phyloP scores from a whole-genome alignment of 2,888 invertebrate genomes.

The Lepidochitona cinerea region DNA sequence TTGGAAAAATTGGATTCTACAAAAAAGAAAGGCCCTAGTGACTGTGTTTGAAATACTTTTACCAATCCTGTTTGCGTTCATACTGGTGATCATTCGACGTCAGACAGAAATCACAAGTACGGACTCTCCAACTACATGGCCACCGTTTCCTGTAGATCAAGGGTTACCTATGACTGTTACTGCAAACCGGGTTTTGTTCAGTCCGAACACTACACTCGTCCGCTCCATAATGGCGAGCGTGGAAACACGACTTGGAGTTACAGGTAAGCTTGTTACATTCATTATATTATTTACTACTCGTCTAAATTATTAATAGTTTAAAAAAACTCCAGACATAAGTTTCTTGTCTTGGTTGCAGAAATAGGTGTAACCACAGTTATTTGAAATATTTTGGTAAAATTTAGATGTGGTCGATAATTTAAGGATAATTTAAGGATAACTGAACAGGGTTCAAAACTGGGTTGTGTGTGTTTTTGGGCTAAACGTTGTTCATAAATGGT shows the following conservation, averaged over 20 bases:
- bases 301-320: neutral
- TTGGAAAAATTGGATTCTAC: conserved; percentile 55
- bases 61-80: conserved; percentile 46
- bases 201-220: neutral
- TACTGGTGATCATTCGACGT: conserved; percentile 40
- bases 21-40: conserved; percentile 45
- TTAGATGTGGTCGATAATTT: no score
- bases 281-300: no score
- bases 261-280: no score
- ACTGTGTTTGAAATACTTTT: conserved; percentile 52
- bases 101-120: neutral
- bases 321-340: neutral
- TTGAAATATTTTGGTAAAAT: no score
- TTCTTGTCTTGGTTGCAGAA: no score
- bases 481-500: no score
- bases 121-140: neutral
- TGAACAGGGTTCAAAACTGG: no score
- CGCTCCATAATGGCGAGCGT: neutral
- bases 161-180: neutral
- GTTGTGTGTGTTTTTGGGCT: no score
- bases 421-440: no score
- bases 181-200: neutral
- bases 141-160: neutral
- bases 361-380: no score
- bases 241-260: neutral